Evolutionary conservation across 1,140 invertebrate genomes (phyloP), one percentile per base, ranked within the genome.

Genomic region (Theocolax elegans): DNA sequence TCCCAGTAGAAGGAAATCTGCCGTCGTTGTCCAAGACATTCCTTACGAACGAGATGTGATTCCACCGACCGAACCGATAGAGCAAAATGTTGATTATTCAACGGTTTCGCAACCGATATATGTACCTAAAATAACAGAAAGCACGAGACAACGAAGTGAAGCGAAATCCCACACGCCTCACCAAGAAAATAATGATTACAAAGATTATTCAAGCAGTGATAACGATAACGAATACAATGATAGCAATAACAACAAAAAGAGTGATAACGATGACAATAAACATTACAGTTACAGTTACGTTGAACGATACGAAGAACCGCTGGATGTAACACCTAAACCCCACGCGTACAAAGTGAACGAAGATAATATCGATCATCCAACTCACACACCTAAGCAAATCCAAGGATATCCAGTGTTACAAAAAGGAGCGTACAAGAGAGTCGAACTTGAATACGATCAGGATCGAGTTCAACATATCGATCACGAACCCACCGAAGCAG

Each of bases 241-340:
- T 29, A 44, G 21, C 23, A 27, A 9, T 27, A 27, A 17, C 3
- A 8, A 15, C 7, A 44, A 44, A 6, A n/a, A 44, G 15, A 44
- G 15, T 3, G 13, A 44, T 3, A n/a, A 44, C 13, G 13, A 9
- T 15, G 40, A n/a, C 13, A 44, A 44, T 35, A 35, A 35, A 35
- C 27, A 53, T 3, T 68, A 68, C 23, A 51, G 31, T 29, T 68
- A 60, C 13, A 68, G 35, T 42, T 40, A 68, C 25, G 54, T 27
- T 0, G 56, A 68, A 19, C 44, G 66, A 0, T 27, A 42, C 6
- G 66, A 60, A 3, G 66, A 68, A 9, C 56, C 66, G 0, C 15
- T 60, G 0, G 44, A 64, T 8, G 62, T 60, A 7, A 23, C 12
- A 2, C 42, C 21, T 1, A 0, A 1, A n/a, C 35, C 19, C 1